Conservation (phyloP, 2,797 vertebrate species). For the Sternarchorhynchus goeldii region DNA sequence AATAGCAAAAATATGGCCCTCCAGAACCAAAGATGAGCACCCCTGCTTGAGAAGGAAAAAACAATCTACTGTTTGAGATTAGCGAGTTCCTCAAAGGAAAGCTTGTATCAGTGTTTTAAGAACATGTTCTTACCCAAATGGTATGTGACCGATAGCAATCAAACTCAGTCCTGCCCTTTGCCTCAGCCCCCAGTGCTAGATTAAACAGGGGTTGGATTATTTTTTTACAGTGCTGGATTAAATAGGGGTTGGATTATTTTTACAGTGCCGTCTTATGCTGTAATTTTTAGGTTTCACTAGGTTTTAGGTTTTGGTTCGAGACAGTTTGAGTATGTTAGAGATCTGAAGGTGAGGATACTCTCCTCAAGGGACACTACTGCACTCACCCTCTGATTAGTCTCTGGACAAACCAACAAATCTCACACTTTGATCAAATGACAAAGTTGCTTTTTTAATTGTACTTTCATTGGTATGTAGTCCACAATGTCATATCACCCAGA, state of each 20-base stretch:
- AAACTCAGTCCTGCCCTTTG: not conserved
- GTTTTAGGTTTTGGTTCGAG: too few relatives aligned
- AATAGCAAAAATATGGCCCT: too few relatives aligned
- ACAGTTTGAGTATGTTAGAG: not conserved
- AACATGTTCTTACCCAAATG: slow-evolving; percentile 1
- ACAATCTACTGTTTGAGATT: not conserved
- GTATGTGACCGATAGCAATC: not conserved
- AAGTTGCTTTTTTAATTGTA: not conserved
- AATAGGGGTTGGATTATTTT: too few relatives aligned
- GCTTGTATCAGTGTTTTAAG: not conserved
- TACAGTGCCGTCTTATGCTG: too few relatives aligned
- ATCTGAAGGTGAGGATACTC: not conserved
- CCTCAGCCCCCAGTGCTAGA: not conserved
- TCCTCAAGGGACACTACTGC: not conserved
- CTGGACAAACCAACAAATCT: not conserved
- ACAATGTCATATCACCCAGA: not conserved
- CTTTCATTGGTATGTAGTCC: not conserved
- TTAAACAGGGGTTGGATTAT: too few relatives aligned
- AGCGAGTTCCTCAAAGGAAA: slow-evolving; percentile 15
- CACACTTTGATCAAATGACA: too few relatives aligned
- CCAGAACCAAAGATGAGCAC: too few relatives aligned
- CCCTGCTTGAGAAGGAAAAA: slow-evolving; percentile 6
- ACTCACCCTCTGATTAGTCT: not conserved
- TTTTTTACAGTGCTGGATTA: too few relatives aligned
- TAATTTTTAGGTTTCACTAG: too few relatives aligned